Percentiles rank a stretch among this genome's conserved stretches.
Evolutionary conservation across 2,797 vertebrate species (phyloP).

Genomic region (Hapalemur alaotrensis): DNA sequence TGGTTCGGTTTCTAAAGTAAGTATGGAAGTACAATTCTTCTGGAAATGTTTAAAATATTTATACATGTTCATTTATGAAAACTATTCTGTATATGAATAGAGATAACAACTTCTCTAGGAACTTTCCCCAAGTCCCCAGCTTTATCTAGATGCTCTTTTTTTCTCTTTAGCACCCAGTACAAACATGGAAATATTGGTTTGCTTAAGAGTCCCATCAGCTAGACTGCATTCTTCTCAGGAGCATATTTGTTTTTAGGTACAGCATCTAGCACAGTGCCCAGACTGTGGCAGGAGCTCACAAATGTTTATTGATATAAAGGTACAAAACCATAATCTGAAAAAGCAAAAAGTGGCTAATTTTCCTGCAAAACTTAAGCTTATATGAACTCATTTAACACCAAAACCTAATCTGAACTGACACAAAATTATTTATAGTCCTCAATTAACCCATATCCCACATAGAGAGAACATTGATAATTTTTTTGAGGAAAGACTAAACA

Average conservation of each 20-base stretch:
- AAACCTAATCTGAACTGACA: not conserved
- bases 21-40: not conserved
- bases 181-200: not conserved
- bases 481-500: not conserved
- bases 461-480: not conserved
- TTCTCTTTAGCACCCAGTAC: not conserved
- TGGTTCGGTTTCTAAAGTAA: not conserved
- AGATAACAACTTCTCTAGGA: not conserved
- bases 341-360: not conserved
- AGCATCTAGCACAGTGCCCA: not conserved
- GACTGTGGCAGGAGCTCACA: not conserved
- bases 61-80: not conserved
- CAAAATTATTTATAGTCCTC: not conserved
- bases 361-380: not conserved
- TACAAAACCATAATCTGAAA: not conserved
- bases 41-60: constrained; percentile 10
- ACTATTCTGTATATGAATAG: not conserved
- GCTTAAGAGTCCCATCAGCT: not conserved
- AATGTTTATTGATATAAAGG: not conserved
- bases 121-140: not conserved
- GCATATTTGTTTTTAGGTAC: not conserved
- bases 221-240: not conserved
- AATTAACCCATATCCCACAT: not conserved
- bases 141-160: not conserved
- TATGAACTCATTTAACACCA: not conserved